A percentile compares a stretch with the other conserved stretches of the same genome.
Evolutionary conservation across 2,113 vertebrate species (phyloP).

Genomic region (Tragelaphus buxtoni): DNA sequence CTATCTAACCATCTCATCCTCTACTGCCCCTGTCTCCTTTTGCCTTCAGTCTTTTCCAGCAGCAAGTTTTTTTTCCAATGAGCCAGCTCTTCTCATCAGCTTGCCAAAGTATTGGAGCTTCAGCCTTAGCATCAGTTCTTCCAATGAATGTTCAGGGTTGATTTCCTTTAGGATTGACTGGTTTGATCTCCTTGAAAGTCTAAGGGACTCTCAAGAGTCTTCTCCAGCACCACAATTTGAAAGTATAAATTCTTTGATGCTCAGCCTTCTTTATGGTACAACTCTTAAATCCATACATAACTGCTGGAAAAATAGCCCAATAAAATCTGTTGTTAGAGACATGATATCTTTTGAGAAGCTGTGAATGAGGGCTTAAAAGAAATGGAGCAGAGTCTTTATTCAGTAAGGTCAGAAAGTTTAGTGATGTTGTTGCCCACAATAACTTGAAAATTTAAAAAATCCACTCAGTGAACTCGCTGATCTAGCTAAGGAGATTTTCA

Average conservation of each 20-base stretch:
- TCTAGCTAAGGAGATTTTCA: not conserved
- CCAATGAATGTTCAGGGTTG: not conserved
- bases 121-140: not conserved
- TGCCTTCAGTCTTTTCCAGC: not conserved
- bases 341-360: not conserved
- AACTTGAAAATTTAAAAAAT: not conserved
- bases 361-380: not conserved
- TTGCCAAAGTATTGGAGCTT: not conserved
- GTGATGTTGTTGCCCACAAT: not conserved
- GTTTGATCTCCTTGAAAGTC: not conserved
- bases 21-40: not conserved
- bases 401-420: not conserved
- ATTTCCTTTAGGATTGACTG: not conserved
- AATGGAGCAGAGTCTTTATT: not conserved
- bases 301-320: not conserved
- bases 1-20: not conserved
- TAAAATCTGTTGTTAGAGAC: slow-evolving; percentile 2
- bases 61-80: not conserved
- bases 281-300: not conserved
- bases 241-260: not conserved
- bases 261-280: not conserved
- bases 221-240: not conserved
- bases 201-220: not conserved
- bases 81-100: not conserved
- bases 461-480: not conserved